A percentile compares a stretch with the other conserved stretches of the same genome.
These are phyloP conservation scores for Paraescarpia echinospica DNA, from an alignment of 1,140 invertebrate genomes.

Conservation along the genomic window DNA sequence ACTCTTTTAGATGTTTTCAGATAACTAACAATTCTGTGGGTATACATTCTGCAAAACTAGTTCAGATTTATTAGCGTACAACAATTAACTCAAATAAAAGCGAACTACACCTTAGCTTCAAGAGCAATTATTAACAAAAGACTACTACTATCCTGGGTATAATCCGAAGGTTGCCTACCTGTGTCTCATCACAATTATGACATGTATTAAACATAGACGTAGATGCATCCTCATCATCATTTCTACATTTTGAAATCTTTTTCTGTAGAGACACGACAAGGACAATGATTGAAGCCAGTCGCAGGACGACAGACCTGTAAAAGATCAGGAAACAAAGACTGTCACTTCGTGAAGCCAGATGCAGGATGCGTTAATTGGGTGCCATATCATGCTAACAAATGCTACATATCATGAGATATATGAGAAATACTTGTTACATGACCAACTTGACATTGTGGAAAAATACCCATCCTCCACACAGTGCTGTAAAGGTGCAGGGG, in stretches of 20 bases:
- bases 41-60: background rate
- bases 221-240: background rate
- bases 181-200: background rate
- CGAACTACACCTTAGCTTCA: background rate
- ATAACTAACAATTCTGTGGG: background rate
- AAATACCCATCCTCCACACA: too few species aligned
- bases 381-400: too few species aligned
- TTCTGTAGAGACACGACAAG: background rate
- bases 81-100: background rate
- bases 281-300: background rate
- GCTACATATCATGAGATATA: background rate
- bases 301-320: conserved; percentile 11
- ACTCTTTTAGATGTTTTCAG: background rate
- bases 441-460: too few species aligned
- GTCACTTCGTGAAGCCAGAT: too few species aligned
- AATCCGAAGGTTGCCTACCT: background rate
- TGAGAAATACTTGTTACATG: too few species aligned
- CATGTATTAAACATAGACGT: background rate
- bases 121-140: background rate
- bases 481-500: too few species aligned
- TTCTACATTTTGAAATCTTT: background rate
- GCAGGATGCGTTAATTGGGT: too few species aligned
- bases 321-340: background rate
- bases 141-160: background rate
- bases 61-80: background rate